Base-by-base conservation (phyloP, 2,113 vertebrate species). In the Carassius carassius region DNA sequence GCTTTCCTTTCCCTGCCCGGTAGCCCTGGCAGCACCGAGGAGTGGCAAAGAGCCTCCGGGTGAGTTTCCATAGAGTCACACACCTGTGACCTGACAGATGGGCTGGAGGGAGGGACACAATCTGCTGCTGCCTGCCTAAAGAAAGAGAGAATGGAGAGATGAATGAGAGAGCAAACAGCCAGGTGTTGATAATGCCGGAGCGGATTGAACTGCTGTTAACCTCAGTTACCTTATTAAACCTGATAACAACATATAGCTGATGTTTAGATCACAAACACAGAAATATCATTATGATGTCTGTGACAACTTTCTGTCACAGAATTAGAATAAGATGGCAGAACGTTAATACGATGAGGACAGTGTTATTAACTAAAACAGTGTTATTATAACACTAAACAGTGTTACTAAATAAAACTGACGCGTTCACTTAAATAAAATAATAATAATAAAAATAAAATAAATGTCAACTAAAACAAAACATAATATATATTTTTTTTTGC, bases 71-170 rank as follows among this genome's bases (percentile, higher is more conserved):
- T 63, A 84, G 87, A 70, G 65, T 82, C 79, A 84, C 35, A 79
- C 70, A 69, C 75, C 12, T 6, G 58, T 37, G 75, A 76, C 65
- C 73, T 56, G n/a, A 41, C 49, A 23, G 65, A 72, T 44, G 70
- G 60, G 77, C 73, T 60, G 11, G 77, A 44, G 47, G 78, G 60
- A 21, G 56, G 37, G 16, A 44, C 83, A 10, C 83, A 47, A 70
- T 86, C 76, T 16, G 86, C 85, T 44, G 83, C 10, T 23, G 70
- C 23, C n/a, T 65, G 56, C 37, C 92, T 94, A 37, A 58, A 69
- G 5, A 70, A 83, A 81, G 9, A 86, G 16, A 76, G 16, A 62
- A 58, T 2, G 35, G 6, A 85, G 72, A 69, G 37, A 86, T 51
- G 70, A 62, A 21, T 44, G 17, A 79, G n/a, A n/a, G 4, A 8